phyloP scores from a whole-genome alignment of 2,888 invertebrate species.

The Rotaria socialis region DNA sequence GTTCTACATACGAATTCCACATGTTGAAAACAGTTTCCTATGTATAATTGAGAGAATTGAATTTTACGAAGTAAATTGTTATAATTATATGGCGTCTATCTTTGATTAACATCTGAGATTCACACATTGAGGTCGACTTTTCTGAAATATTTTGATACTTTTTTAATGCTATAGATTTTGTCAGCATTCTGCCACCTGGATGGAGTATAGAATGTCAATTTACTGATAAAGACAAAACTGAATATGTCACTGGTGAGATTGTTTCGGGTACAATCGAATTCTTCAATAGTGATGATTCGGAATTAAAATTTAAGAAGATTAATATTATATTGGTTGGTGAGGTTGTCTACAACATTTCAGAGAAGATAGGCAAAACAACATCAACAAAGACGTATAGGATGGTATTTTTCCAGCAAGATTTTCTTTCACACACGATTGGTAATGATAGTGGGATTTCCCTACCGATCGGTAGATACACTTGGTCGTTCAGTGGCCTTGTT shows the following conservation, averaged over 20 bases:
- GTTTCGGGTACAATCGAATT: background rate
- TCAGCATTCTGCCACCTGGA: background rate
- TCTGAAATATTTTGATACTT: background rate
- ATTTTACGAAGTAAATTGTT: too few relatives aligned
- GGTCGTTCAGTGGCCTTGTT: background rate
- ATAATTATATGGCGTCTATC: too few relatives aligned
- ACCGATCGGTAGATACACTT: background rate
- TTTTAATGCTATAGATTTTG: background rate
- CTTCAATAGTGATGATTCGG: background rate
- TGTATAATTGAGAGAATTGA: too few relatives aligned
- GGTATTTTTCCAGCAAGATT: background rate
- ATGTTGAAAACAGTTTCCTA: too few relatives aligned
- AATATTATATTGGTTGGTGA: background rate
- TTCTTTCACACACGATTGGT: background rate
- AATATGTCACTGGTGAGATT: background rate
- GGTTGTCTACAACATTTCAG: background rate
- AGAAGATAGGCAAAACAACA: background rate
- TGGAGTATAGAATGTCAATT: background rate
- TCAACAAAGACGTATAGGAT: background rate
- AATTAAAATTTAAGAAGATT: background rate
- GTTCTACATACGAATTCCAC: too few relatives aligned
- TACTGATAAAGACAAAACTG: background rate
- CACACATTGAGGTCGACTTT: too few relatives aligned
- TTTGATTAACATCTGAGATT: too few relatives aligned
- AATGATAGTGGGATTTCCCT: background rate